A percentile compares a stretch with the other conserved stretches of the same genome.
These are phyloP conservation scores for Pseudotriccus pelzelni DNA, from an alignment of 2,797 vertebrate genomes.

Conservation along the genomic window DNA sequence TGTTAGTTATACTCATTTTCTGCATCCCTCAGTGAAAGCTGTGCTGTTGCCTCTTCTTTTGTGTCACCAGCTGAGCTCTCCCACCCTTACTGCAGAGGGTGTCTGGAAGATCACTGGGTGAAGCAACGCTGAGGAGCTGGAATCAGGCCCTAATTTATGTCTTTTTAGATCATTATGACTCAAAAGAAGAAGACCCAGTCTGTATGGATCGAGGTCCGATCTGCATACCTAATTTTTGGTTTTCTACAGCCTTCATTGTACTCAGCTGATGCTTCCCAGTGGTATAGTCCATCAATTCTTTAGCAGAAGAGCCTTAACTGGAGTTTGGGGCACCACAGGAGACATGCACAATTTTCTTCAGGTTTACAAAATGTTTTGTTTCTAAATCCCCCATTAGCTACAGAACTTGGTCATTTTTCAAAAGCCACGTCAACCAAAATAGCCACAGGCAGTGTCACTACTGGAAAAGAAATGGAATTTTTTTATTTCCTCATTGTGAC, in stretches of 20 bases:
- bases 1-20: neutral
- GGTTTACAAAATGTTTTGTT: neutral
- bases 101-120: rapidly evolving
- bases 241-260: neutral
- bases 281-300: neutral
- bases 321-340: neutral
- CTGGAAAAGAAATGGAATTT: neutral
- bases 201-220: neutral
- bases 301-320: neutral
- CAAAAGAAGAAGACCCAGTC: neutral
- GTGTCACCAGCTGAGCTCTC: neutral
- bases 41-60: neutral
- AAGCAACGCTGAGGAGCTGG: neutral
- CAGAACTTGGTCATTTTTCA: constrained; percentile 10
- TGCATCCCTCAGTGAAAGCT: neutral
- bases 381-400: neutral
- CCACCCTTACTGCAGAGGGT: neutral
- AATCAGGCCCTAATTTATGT: neutral
- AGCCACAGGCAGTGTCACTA: neutral
- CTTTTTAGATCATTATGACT: neutral
- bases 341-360: neutral
- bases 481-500: neutral
- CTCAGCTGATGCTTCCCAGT: neutral
- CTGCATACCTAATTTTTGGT: neutral
- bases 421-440: neutral